Evolutionary conservation across 2,888 invertebrate species (phyloP).

Genomic region (Phymatocera aterrima): DNA sequence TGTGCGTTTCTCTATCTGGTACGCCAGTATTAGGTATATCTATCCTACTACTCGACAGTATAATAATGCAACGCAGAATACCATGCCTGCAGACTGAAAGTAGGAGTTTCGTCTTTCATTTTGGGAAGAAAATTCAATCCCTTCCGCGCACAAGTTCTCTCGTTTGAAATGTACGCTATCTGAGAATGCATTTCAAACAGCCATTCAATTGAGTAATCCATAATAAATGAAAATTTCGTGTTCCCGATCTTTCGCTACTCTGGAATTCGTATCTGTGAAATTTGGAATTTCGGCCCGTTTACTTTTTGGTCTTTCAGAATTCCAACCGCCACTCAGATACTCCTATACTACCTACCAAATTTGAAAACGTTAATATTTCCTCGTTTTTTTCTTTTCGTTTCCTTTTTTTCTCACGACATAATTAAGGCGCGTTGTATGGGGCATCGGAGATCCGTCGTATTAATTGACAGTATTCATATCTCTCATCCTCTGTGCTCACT

Average conservation of each 20-base stretch:
- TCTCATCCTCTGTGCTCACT: not conserved
- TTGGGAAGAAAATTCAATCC: slow-evolving; percentile 11
- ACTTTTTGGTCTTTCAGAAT: no score
- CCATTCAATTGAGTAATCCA: no score
- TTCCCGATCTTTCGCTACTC: no score
- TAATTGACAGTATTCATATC: slow-evolving; percentile 15
- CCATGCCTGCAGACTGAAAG: not conserved
- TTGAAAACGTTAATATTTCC: not conserved
- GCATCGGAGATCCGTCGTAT: slow-evolving; percentile 3
- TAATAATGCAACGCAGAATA: not conserved
- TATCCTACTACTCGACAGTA: no score
- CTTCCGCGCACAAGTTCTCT: not conserved
- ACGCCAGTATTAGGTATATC: no score
- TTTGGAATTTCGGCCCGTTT: not conserved
- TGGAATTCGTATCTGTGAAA: not conserved
- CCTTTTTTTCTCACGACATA: not conserved
- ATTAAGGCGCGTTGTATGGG: not conserved
- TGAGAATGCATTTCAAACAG: no score
- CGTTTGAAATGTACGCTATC: no score
- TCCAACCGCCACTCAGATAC: no score
- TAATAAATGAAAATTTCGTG: no score
- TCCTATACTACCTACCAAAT: no score
- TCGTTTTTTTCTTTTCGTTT: not conserved
- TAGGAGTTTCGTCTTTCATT: slow-evolving; percentile 17
- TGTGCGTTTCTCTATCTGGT: no score